Percentiles rank a stretch among this genome's conserved stretches.
These are phyloP conservation scores for Caenorhabditis japonica DNA, from an alignment of 2,888 invertebrate species.

Conservation along the genomic window DNA sequence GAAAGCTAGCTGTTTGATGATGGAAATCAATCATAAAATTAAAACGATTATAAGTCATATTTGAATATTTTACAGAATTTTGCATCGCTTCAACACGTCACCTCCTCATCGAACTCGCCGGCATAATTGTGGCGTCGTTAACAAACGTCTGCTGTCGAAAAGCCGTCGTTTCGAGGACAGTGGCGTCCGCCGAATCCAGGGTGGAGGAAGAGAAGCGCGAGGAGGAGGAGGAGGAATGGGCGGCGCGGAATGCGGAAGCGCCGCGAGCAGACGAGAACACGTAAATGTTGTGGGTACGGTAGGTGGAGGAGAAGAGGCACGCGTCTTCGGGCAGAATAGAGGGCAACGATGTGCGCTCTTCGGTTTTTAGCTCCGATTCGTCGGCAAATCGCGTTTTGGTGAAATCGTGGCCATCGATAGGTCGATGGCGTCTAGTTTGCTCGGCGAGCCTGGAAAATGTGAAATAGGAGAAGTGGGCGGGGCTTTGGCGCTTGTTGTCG, in stretches of 20 bases:
- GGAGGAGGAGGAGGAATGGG: background rate
- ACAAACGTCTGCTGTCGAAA: conserved; percentile 35
- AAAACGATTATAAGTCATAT: too few species aligned
- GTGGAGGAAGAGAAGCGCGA: background rate
- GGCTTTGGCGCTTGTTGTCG: too few species aligned
- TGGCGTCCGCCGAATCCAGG: background rate
- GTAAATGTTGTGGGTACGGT: conserved; percentile 14
- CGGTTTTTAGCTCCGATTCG: background rate
- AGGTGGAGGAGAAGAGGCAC: conserved; percentile 23
- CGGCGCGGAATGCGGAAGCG: conserved; percentile 1
- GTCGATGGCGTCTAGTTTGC: background rate
- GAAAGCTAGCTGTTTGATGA: too few species aligned
- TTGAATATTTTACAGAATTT: too few species aligned
- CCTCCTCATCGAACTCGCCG: too few species aligned
- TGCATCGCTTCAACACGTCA: too few species aligned
- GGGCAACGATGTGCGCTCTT: background rate
- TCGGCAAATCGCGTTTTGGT: conserved; percentile 15
- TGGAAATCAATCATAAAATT: too few species aligned
- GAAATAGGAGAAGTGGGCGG: background rate
- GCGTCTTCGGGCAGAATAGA: conserved; percentile 3
- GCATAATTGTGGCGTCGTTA: conserved; percentile 27
- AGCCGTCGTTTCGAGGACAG: conserved; percentile 24
- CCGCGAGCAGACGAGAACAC: conserved; percentile 5
- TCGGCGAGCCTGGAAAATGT: conserved; percentile 14
- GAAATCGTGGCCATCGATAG: conserved; percentile 23